These are phyloP conservation scores for Lycopodina hypogea DNA, from an alignment of 37 sponge, comb jelly and placozoan genomes.

Conservation along the genomic window DNA sequence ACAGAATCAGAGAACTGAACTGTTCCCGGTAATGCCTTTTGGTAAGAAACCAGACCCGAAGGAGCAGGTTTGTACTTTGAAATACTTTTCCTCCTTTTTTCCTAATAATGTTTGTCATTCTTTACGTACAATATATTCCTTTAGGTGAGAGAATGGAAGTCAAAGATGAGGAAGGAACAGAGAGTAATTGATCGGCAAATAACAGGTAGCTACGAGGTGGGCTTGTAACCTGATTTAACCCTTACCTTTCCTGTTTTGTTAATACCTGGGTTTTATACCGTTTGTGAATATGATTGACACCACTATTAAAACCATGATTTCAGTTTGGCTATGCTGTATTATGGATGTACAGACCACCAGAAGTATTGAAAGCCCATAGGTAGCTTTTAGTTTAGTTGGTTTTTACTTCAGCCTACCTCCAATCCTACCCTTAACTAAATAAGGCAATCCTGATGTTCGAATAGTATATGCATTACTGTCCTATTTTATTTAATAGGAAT, in stretches of 20 bases:
- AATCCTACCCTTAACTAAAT: too few relatives aligned
- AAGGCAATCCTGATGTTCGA: neutral
- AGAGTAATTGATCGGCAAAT: constrained; percentile 95
- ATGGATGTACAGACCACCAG: too few relatives aligned
- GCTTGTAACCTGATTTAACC: too few relatives aligned
- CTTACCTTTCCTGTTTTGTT: too few relatives aligned
- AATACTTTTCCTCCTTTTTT: neutral
- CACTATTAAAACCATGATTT: too few relatives aligned
- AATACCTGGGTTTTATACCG: neutral
- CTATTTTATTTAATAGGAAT: constrained; percentile 47
- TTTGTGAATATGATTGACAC: too few relatives aligned
- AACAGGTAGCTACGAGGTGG: constrained; percentile 36
- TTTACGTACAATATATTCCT: neutral
- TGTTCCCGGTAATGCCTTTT: constrained; percentile 17
- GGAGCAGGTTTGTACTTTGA: constrained; percentile 69
- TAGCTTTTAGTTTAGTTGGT: too few relatives aligned
- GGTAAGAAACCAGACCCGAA: constrained; percentile 84
- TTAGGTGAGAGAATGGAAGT: constrained; percentile 90
- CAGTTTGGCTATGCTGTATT: too few relatives aligned
- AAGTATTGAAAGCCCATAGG: too few relatives aligned
- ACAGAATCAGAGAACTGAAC: neutral
- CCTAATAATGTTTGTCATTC: neutral
- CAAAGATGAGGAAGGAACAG: constrained; percentile 83
- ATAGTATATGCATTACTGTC: too few relatives aligned
- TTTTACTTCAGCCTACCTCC: too few relatives aligned